Evolutionary conservation across 2,888 invertebrate species (phyloP).

Genomic region (Pseudeuparius sepicola): DNA sequence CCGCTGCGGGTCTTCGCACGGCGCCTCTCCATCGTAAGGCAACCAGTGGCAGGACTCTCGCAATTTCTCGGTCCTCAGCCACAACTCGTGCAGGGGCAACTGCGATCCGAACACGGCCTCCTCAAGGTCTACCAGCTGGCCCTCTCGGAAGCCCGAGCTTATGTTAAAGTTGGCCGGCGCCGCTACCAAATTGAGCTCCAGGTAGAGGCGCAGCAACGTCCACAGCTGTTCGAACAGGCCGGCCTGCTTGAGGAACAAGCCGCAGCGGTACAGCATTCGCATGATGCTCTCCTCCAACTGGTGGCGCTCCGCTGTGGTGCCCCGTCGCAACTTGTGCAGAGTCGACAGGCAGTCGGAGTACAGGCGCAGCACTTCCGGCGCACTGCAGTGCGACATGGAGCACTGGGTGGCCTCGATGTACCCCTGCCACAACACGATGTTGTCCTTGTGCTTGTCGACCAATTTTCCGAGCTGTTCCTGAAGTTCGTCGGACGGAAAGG

Average conservation of each 20-base stretch:
- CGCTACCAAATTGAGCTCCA: slow-evolving; percentile 53
- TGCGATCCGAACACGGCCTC: slow-evolving; percentile 48
- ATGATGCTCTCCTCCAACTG: slow-evolving; percentile 37
- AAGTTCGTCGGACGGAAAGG: slow-evolving; percentile 51
- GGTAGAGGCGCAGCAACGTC: slow-evolving; percentile 57
- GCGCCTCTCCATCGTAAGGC: slow-evolving; percentile 40
- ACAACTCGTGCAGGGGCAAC: slow-evolving; percentile 61
- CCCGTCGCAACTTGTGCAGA: slow-evolving; percentile 38
- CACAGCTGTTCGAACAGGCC: slow-evolving; percentile 69
- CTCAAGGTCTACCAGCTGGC: slow-evolving; percentile 48
- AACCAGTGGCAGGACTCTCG: slow-evolving; percentile 65
- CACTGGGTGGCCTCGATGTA: slow-evolving; percentile 44
- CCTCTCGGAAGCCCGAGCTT: slow-evolving; percentile 36
- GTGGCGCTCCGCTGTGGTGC: slow-evolving; percentile 32
- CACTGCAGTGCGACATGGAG: slow-evolving; percentile 53
- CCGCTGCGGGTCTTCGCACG: slow-evolving; percentile 54
- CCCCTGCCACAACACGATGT: slow-evolving; percentile 44
- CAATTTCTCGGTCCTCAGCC: slow-evolving; percentile 64
- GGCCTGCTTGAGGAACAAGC: slow-evolving; percentile 55
- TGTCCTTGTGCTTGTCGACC: slow-evolving; percentile 42
- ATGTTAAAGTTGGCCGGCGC: slow-evolving; percentile 27
- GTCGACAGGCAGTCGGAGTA: slow-evolving; percentile 43
- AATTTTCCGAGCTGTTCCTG: slow-evolving; percentile 40
- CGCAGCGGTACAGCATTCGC: slow-evolving; percentile 42
- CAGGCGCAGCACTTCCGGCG: slow-evolving; percentile 47